These are phyloP conservation scores for Coenonympha glycerion DNA, from an alignment of 2,888 invertebrate species.

Conservation along the genomic window DNA sequence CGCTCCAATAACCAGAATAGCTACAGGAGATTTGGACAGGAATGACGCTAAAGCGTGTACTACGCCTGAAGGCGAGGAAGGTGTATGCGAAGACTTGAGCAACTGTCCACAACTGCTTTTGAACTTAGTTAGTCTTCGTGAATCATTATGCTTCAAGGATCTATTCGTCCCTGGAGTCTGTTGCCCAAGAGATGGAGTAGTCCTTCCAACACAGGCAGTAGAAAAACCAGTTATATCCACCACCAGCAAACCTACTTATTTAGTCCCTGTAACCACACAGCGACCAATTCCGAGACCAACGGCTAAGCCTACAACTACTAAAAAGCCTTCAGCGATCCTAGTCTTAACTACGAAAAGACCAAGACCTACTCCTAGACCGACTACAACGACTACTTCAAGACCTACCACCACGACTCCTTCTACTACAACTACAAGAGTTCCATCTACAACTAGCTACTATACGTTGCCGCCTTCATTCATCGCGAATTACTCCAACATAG, in stretches of 20 bases:
- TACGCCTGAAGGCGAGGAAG: constrained; percentile 86
- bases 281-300: constrained; percentile 38
- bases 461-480: constrained; percentile 56
- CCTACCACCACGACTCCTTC: constrained; percentile 37
- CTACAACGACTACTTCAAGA: constrained; percentile 36
- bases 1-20: constrained; percentile 62
- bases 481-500: constrained; percentile 69
- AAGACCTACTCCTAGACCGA: too few relatives aligned
- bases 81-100: constrained; percentile 90
- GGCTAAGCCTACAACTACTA: constrained; percentile 43
- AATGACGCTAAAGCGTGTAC: constrained; percentile 81
- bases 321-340: constrained; percentile 49
- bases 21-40: constrained; percentile 58
- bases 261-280: constrained; percentile 60
- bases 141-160: constrained; percentile 93
- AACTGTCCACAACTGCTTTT: constrained; percentile 90
- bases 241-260: constrained; percentile 60
- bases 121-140: constrained; percentile 86
- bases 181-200: constrained; percentile 79
- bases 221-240: constrained; percentile 56
- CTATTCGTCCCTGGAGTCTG: constrained; percentile 94
- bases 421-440: constrained; percentile 40
- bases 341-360: constrained; percentile 52
- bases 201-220: constrained; percentile 20
- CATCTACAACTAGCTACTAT: constrained; percentile 63